Evolutionary conservation across 2,113 vertebrate species (phyloP), one percentile per base, ranked within the genome.

Genomic region (Syrmaticus mikado): DNA sequence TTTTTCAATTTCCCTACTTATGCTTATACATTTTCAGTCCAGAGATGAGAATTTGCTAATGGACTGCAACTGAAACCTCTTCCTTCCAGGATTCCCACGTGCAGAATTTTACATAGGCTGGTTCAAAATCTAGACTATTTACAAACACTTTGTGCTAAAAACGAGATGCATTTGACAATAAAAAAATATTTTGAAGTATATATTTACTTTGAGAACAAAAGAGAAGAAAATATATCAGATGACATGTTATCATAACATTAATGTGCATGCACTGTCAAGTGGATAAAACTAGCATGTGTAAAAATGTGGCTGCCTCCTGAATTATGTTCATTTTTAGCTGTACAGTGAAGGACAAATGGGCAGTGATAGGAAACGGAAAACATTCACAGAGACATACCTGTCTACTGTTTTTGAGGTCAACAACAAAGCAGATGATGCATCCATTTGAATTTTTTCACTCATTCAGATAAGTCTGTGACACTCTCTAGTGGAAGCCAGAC

Each of bases 1-100:
- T 87, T 98, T 98, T 97, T 97, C 97, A 97, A 96, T 98, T 96
- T 96, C 94, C 94, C 89, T 66, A 81, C 89, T 96, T 94, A 91
- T 82, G 90, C 86, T 90, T 93, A 94, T 93, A 95, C 93, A 95
- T 97, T 94, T 97, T 96, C 92, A 97, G 86, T 92, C 90, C 78
- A 62, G 92, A 14, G 89, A 83, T 4, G 62, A 97, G 73, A 71
- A 94, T 92, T 73, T 91, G 79, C 88, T 97, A 96, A 95, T 87
- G 96, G 94, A 96, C 82, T 92, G 94, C 91, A 92, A 92, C 40
- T 21, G 13, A 75, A 92, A 94, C 74, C 41, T 62, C 62, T 96
- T 94, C 92, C 91, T 93, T 85, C 92, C 92, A 68, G 88, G 94
- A 96, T 90, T 95, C 96, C 95, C 96, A 94, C 50, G 91, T 94